phyloP scores from a whole-genome alignment of 2,797 vertebrate species.

The Microhierax caerulescens region DNA sequence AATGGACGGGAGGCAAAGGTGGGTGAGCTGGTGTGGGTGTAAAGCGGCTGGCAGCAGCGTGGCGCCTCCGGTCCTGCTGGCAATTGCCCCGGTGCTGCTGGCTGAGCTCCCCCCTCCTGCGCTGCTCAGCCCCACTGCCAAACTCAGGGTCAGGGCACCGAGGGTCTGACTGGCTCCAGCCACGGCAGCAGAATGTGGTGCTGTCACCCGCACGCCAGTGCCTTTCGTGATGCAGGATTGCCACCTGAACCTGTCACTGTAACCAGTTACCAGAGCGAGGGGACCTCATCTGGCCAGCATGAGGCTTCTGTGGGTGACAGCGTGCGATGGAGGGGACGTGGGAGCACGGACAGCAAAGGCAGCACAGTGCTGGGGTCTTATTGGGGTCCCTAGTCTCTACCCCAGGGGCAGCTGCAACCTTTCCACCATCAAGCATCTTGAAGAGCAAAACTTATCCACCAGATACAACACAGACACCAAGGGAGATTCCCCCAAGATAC shows the following conservation, averaged over 20 bases:
- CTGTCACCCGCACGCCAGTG: accelerated
- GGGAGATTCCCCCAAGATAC: neutral
- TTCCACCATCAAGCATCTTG: neutral
- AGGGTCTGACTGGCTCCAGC: neutral
- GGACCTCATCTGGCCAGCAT: neutral
- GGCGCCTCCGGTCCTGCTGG: neutral
- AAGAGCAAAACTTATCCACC: neutral
- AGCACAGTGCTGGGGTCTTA: accelerated
- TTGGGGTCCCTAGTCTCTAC: neutral
- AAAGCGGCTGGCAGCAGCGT: neutral
- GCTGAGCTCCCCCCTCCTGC: neutral
- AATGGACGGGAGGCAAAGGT: neutral
- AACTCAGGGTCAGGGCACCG: neutral
- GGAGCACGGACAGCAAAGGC: neutral
- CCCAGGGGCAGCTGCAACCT: neutral
- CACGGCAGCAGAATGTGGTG: neutral
- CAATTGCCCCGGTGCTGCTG: neutral
- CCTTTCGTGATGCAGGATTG: neutral
- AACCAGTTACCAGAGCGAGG: neutral
- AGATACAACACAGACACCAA: neutral
- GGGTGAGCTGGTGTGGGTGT: neutral
- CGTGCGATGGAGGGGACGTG: neutral
- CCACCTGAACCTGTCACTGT: accelerated
- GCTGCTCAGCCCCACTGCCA: neutral
- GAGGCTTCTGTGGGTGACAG: neutral